phyloP scores from a whole-genome alignment of 2,113 vertebrate species.

The Merops nubicus region DNA sequence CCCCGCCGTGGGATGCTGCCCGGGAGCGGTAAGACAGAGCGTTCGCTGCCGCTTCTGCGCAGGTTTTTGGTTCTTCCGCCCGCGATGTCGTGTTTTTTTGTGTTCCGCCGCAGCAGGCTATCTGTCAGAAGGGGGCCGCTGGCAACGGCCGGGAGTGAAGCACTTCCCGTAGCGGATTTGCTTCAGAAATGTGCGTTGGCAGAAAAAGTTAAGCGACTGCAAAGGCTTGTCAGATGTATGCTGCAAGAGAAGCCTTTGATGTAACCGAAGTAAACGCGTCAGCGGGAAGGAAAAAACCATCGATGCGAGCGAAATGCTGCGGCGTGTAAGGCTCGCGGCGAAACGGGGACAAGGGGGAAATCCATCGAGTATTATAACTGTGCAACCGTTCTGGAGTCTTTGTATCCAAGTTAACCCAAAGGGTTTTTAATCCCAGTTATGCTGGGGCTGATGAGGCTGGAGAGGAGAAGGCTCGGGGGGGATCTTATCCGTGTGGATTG shows the following conservation, averaged over 20 bases:
- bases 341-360: rapidly evolving
- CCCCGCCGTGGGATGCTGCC: no score
- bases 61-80: no score
- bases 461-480: neutral
- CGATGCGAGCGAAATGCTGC: rapidly evolving
- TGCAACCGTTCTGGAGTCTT: neutral
- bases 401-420: neutral
- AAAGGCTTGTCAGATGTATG: rapidly evolving
- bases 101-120: neutral
- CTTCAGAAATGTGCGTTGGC: neutral
- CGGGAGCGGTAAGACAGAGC: rapidly evolving
- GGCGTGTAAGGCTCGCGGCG: neutral
- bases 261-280: rapidly evolving
- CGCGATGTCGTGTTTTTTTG: neutral
- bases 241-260: neutral
- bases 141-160: neutral
- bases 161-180: rapidly evolving
- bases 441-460: neutral
- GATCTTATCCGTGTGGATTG: rapidly evolving
- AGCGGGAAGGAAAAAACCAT: neutral
- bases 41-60: rapidly evolving
- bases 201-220: rapidly evolving
- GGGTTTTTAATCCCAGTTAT: neutral
- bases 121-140: rapidly evolving
- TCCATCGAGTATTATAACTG: neutral